Base-by-base conservation (phyloP, 2,888 invertebrate genomes). In the Scelioninae gen. 1 region DNA sequence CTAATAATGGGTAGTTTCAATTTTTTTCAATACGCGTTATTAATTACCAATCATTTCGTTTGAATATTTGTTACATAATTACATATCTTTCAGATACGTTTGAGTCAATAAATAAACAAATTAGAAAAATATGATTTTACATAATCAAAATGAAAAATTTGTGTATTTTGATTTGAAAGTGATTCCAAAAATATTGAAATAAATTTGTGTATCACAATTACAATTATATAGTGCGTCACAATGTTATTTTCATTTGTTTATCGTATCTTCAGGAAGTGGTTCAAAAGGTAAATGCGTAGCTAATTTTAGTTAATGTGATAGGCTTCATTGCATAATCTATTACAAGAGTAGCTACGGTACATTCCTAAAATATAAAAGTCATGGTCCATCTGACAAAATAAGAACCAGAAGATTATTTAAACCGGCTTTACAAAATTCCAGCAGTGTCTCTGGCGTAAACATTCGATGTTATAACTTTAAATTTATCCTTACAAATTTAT, bases 331-430 rank as follows among this genome's bases (percentile, higher is more conserved):
- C 29, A 29, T 51, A 51, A 51, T 8, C 11, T 10, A 51, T 29
- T 51, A 51, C 10, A 51, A 51, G 10, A 29, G 29, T 51, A 23
- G 51, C 51, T 23, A 31, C 10, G 51, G 51, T 51, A 15, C 29
- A 51, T 51, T 51, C 29, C 51, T 51, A 31, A 51, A 51, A 51
- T 10, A 51, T 51, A 11, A 29, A 47, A 51, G 51, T 51, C 51
- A 31, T 29, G 23, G 51, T 51, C 51, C 51, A 51, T 29, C 2
- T 29, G 51, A 51, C 51, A 11, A 8, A 51, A n/a, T 45, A 23
- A 23, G 23, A 23, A 1, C 38, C 10, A 4, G 8, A 13, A 47
- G 45, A 15, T 6, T 10, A 43, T 43, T 43, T 43, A 43, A 43
- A 10, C 43, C 5, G 47, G 16, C 0, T 47, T 47, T 47, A 16